Percentiles rank a stretch among this genome's conserved stretches.
Evolutionary conservation across 2,113 vertebrate genomes (phyloP).

Genomic region (Callipepla squamata): DNA sequence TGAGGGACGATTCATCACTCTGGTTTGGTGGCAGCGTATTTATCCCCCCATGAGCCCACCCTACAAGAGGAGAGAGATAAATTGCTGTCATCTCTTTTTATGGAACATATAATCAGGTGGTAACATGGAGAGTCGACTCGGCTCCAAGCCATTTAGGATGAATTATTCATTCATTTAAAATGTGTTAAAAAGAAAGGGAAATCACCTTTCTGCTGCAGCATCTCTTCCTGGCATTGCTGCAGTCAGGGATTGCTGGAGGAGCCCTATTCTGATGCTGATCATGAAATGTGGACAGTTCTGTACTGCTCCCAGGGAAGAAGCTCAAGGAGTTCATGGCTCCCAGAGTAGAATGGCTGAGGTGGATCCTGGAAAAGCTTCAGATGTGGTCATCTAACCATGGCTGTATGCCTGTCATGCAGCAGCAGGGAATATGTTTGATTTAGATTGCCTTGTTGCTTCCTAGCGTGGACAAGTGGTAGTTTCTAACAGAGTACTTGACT

Average conservation of each 20-base stretch:
- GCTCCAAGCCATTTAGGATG: constrained; percentile 71
- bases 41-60: constrained; percentile 55
- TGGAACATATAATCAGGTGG: constrained; percentile 74
- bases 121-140: constrained; percentile 52
- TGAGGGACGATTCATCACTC: constrained; percentile 68
- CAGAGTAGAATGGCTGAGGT: neutral
- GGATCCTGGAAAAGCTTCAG: neutral
- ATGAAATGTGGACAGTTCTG: neutral
- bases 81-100: constrained; percentile 77
- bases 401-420: neutral
- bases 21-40: constrained; percentile 46
- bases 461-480: neutral
- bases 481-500: neutral
- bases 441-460: neutral
- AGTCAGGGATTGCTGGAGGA: neutral
- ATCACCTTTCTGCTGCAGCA: neutral
- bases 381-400: rapidly evolving
- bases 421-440: neutral
- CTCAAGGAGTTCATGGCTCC: neutral
- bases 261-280: neutral
- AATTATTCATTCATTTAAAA: constrained; percentile 75
- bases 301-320: neutral
- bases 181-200: constrained; percentile 24
- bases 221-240: neutral
- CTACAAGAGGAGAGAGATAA: constrained; percentile 60